Evolutionary conservation across 2,888 invertebrate genomes (phyloP).

Genomic region (Chloroclysta siterata): DNA sequence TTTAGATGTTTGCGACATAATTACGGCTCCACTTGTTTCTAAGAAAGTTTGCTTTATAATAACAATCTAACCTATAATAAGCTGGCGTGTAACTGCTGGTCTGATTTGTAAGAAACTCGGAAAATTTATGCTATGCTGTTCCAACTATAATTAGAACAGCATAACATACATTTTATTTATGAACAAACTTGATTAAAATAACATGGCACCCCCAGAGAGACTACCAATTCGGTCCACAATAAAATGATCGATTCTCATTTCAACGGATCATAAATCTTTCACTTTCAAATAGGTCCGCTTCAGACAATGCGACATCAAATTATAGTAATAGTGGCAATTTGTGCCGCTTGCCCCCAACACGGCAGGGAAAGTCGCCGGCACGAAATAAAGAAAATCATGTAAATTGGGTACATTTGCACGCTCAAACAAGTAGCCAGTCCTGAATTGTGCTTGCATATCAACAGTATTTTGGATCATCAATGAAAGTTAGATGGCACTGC

Average conservation of each 20-base stretch:
- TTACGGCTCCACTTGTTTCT: too few species aligned
- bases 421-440: constrained; percentile 29
- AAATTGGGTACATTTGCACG: constrained; percentile 44
- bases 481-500: not conserved
- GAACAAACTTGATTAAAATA: not conserved
- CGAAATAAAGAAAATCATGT: constrained; percentile 46
- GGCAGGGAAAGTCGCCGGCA: constrained; percentile 42
- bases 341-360: constrained; percentile 42
- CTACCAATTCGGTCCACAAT: constrained; percentile 23
- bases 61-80: too few species aligned
- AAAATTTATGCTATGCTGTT: too few species aligned
- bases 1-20: too few species aligned
- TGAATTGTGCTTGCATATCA: constrained; percentile 1
- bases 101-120: too few species aligned
- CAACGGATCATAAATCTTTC: constrained; percentile 42
- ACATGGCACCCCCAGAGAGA: not conserved
- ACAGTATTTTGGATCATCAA: not conserved
- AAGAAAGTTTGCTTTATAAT: too few species aligned
- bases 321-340: constrained; percentile 46
- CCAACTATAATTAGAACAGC: too few species aligned
- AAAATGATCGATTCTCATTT: constrained; percentile 34
- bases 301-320: constrained; percentile 45
- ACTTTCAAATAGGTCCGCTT: constrained; percentile 41
- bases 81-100: too few species aligned
- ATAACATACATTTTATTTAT: too few species aligned